Evolutionary conservation across 2,797 vertebrate genomes (phyloP), one percentile per base, ranked within the genome.

Genomic region (Micropoecilia bifurca): DNA sequence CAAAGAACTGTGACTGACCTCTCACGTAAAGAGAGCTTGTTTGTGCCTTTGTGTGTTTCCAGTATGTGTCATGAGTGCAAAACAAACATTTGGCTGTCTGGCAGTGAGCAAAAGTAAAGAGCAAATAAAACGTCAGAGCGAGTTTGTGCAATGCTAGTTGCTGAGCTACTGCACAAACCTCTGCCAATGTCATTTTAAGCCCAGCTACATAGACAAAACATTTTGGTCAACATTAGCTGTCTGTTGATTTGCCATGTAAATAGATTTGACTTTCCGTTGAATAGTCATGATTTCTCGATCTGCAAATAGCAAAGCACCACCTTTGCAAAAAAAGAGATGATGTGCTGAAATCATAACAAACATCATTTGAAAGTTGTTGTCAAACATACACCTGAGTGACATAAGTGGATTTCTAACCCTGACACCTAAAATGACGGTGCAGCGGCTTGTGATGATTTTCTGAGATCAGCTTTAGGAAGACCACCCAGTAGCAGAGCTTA

Each of bases 401-500:
- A 79, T 71, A 78, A 88, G 75, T 80, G 72, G 57, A 83, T 85
- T 84, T 79, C 53, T 75, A 76, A 84, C 84, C 79, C 46, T 80
- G 68, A 88, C 81, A 90, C 83, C 80, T 81, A 83, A 74, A 89
- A 57, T 73, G 79, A 83, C 72, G 66, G 53, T 1, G 6, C 74
- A 59, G 75, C 75, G 88, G 75, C 80, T 71, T 81, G 72, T 39
- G 85, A 87, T 86, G 87, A 83, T 90, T 85, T 73, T 90, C 78
- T 83, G 82, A 86, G 78, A 87, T 88, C 89, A 90, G 87, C 14
- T 79, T 45, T 61, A 83, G 81, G 83, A 87, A 84, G 93, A 94
- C 93, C 93, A 95, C 94, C 91, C 93, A 83, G 89, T 90, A 88
- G 83, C 79, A 45, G 48, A 86, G 85, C 75, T 90, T 91, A 91